Base-by-base conservation (phyloP, 2,113 vertebrate species). In the Platysteira castanea region DNA sequence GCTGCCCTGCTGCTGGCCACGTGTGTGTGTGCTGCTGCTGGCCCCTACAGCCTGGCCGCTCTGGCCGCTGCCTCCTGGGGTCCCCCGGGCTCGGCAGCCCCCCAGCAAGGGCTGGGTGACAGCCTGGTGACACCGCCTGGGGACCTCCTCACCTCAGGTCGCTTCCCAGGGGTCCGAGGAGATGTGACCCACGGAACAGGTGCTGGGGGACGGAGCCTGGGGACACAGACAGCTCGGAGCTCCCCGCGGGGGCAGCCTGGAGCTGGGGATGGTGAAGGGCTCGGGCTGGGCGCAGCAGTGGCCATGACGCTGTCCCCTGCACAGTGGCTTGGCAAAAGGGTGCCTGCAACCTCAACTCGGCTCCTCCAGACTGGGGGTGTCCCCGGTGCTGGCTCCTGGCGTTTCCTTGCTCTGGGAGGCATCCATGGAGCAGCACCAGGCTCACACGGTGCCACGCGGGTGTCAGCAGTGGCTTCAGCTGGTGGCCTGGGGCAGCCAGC, bases 391-490 rank as follows among this genome's bases (percentile, higher is more conserved):
- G 64, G 11, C 35, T 74, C 54, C 21, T 2, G 8, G 44, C 10
- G 3, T 6, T 28, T 1, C 21, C 15, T 24, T 4, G 21, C 50
- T 60, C 11, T 3, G 37, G 56, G 30, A 42, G 30, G 20, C 10
- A 21, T 13, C 28, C 4, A 0, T 5, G 20, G 31, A 11, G 33
- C 46, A 8, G 78, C 15, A 4, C 13, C 8, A 11, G 54, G 24
- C n/a, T 65, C 11, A 0, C 2, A 0, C 0, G 30, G 18, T 39
- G 52, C 33, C 6, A 8, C 2, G 0, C 8, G 1, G 26, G 19
- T 9, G 24, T 15, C 78, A 61, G 35, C 28, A 3, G 61, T 13
- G 31, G 26, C 54, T 20, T n/a, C 15, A 6, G 35, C 33, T 8
- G 6, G 0, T 13, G 61, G 19, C 23, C 22, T 28, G 15, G 30